Evolutionary conservation across 30 jellyfish, hydroid and myxozoan genomes (phyloP), one percentile per base, ranked within the genome.

Genomic region (Aurelia aurita): DNA sequence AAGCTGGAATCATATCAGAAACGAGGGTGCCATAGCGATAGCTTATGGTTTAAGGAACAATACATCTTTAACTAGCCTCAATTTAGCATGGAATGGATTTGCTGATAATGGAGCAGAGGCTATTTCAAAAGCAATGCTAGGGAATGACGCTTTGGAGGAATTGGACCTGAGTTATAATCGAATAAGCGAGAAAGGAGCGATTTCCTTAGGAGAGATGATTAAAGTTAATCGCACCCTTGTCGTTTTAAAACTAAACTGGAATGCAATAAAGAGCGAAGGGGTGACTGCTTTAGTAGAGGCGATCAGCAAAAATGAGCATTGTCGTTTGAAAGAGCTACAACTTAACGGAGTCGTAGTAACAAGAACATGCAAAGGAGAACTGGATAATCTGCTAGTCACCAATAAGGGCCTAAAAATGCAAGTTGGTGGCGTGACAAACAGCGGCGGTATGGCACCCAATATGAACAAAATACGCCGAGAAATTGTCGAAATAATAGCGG

Each of bases 21-120:
- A 51, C 75, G 91, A 78, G 27, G 96, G 96, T 20, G 96, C 91
- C 1, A 51, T 82, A 29, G 87, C 89, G 0, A 67, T 87, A 8
- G 96, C 87, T 34, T 61, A 64, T 6, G 59, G 83, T 15, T 57
- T 87, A 19, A 51, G 28, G 59, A 45, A 21, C 16, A 77, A 87
- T 69, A 77, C 49, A 5, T 18, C 75, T 0, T 1, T 87, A 26
- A 53, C 62, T 3, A 53, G 68, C 72, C 77, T 87, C 68, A 54
- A 54, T 51, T 61, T 87, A 22, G 91, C 96, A 15, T 87, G 96
- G 96, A 87, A 87, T 70, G 96, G 96, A 22, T 87, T 87, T 45
- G 87, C 91, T 8, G 89, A 87, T 69, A 79, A 53, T 58, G 96
- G 96, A 58, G 81, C 96, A 46, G 91, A 87, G 90, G 96, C 96